Conservation (phyloP, 2,888 invertebrate genomes). For the Elaeidobius kamerunicus region DNA sequence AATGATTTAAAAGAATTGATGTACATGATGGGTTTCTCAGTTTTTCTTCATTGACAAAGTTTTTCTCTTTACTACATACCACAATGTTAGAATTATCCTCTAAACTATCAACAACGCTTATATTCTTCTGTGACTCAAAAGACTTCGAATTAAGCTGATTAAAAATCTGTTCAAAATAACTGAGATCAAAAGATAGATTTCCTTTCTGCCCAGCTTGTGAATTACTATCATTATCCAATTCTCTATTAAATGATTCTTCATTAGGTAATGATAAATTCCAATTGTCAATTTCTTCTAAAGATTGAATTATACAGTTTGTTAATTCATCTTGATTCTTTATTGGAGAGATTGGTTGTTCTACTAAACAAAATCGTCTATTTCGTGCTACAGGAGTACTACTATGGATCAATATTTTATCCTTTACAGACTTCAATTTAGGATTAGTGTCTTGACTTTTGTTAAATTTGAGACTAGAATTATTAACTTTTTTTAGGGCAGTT, state of each 20-base stretch:
- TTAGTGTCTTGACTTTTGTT: neutral
- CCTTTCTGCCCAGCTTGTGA: neutral
- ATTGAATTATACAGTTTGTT: slow-evolving; percentile 5
- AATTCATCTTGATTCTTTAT: slow-evolving; percentile 15
- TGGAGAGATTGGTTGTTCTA: slow-evolving; percentile 21
- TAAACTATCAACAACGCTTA: no score
- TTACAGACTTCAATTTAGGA: slow-evolving; percentile 15
- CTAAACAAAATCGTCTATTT: slow-evolving; percentile 4
- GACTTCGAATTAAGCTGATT: slow-evolving; percentile 10
- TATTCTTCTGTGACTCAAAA: slow-evolving; percentile 10
- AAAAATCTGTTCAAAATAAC: slow-evolving; percentile 3
- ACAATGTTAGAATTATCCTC: no score
- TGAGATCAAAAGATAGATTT: slow-evolving; percentile 3
- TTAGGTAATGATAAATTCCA: slow-evolving; percentile 13
- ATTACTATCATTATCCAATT: neutral
- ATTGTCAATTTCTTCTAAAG: slow-evolving; percentile 12
- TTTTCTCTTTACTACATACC: no score
- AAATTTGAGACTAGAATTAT: no score
- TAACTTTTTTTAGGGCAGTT: no score
- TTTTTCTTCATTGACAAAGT: no score
- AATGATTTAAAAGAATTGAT: slow-evolving; percentile 3
- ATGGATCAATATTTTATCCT: slow-evolving; percentile 19
- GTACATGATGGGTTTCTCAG: no score
- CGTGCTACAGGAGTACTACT: slow-evolving; percentile 24
- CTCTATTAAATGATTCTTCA: neutral